Conservation (phyloP, 2,113 vertebrate species). For the Menidia beryllina region DNA sequence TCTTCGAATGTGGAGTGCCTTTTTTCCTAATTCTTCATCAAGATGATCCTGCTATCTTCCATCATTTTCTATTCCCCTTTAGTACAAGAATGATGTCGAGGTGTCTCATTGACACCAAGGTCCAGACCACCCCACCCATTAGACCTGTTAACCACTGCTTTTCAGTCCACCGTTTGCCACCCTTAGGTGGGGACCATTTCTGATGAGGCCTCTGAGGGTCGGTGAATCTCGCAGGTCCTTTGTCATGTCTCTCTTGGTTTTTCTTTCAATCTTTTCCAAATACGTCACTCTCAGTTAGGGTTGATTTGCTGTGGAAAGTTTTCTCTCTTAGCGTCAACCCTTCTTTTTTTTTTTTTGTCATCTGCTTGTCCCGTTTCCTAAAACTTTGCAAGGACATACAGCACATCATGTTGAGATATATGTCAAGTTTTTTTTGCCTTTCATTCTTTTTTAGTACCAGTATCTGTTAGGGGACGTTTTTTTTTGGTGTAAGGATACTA, state of each 20-base stretch:
- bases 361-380: neutral
- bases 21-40: neutral
- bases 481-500: neutral
- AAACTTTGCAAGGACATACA: neutral
- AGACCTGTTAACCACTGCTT: too few species aligned
- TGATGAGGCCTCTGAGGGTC: neutral
- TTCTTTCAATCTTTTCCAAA: neutral
- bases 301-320: neutral
- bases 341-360: neutral
- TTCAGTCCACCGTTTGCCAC: neutral
- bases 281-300: neutral
- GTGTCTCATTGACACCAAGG: too few species aligned
- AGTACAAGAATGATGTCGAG: too few species aligned
- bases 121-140: too few species aligned
- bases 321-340: neutral
- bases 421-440: neutral
- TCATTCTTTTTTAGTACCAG: too few species aligned
- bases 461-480: neutral
- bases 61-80: too few species aligned
- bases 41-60: neutral
- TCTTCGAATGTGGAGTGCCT: neutral
- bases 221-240: neutral
- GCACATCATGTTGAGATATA: neutral
- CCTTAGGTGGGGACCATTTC: neutral
- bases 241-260: neutral